Evolutionary conservation across 2,888 invertebrate species (phyloP), one percentile per base, ranked within the genome.

Genomic region (Watsonalla binaria): DNA sequence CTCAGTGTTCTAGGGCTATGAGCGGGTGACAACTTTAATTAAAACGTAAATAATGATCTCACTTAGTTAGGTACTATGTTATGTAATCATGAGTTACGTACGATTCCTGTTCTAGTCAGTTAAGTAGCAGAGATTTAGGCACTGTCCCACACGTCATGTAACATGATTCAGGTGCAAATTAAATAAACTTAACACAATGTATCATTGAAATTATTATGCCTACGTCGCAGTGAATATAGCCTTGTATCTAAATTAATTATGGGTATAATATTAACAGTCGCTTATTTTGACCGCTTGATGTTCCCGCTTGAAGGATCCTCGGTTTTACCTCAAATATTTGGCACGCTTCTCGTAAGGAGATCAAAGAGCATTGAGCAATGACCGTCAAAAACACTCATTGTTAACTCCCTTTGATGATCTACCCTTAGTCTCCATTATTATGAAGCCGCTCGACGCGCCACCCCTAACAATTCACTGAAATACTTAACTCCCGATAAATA

Each of bases 361-460:
- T 84, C 83, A 84, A 84, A 84, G 80, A 65, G 67, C 72, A 68
- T 70, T 65, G 68, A 67, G 67, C 68, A 72, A 76, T 82, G 76
- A 78, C 78, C 80, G 76, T 76, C 78, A 72, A 75, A 76, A 80
- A 72, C 78, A 77, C 75, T 80, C 72, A 70, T 75, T 73, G 76
- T 78, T 74, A 74, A 74, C 71, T 76, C 72, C 72, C 79, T 83
- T 83, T 84, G 81, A 80, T 76, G 75, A 74, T 77, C 72, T 68
- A 68, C 68, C 60, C 76, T 76, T 69, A 61, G 66, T 67, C 62
- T 70, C 59, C 68, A 64, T 71, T 72, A 74, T 72, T 70, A 65
- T 70, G 67, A 63, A 65, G 64, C 57, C 63, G 73, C 72, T 73
- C 57, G 56, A 71, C 70, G 70, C 74, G 67, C 62, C 66, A 59